Evolutionary conservation across 2,888 invertebrate genomes (phyloP).

Genomic region (Nasonia oneida): DNA sequence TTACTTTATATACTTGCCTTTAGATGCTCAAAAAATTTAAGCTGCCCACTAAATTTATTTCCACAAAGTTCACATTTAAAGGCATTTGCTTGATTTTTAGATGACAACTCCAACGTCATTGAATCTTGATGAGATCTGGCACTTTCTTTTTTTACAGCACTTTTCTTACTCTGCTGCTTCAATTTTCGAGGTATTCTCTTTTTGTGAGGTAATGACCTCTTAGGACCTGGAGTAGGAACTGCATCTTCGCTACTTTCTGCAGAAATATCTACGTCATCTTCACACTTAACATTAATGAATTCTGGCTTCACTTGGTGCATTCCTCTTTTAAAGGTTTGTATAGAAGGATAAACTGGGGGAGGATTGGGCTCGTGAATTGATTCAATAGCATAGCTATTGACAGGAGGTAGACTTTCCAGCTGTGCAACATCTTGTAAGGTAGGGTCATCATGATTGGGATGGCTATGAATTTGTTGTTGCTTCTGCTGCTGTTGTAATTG

Average conservation of each 20-base stretch:
- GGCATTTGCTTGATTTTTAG: conserved; percentile 79
- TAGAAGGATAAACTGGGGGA: conserved; percentile 71
- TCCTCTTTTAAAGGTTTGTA: conserved; percentile 73
- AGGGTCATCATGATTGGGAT: conserved; percentile 73
- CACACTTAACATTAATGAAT: conserved; percentile 77
- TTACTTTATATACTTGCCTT: conserved; percentile 82
- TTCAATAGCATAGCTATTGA: conserved; percentile 75
- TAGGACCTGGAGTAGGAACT: conserved; percentile 77
- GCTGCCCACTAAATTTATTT: conserved; percentile 87
- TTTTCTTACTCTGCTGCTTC: conserved; percentile 79
- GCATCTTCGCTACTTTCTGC: conserved; percentile 79
- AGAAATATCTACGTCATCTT: conserved; percentile 78
- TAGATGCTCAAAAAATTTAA: conserved; percentile 92
- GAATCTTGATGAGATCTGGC: conserved; percentile 67
- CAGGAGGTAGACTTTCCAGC: conserved; percentile 72
- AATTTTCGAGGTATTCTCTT: conserved; percentile 91
- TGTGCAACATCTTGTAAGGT: conserved; percentile 74
- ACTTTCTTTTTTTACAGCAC: conserved; percentile 68
- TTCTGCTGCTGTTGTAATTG: conserved; percentile 83
- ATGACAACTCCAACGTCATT: conserved; percentile 63
- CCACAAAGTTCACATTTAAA: conserved; percentile 90
- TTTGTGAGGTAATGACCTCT: conserved; percentile 91
- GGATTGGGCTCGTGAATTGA: conserved; percentile 72
- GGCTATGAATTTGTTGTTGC: conserved; percentile 79
- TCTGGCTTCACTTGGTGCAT: conserved; percentile 74